Base-by-base conservation (phyloP, 1,140 invertebrate genomes). In the Coelopa frigida region DNA sequence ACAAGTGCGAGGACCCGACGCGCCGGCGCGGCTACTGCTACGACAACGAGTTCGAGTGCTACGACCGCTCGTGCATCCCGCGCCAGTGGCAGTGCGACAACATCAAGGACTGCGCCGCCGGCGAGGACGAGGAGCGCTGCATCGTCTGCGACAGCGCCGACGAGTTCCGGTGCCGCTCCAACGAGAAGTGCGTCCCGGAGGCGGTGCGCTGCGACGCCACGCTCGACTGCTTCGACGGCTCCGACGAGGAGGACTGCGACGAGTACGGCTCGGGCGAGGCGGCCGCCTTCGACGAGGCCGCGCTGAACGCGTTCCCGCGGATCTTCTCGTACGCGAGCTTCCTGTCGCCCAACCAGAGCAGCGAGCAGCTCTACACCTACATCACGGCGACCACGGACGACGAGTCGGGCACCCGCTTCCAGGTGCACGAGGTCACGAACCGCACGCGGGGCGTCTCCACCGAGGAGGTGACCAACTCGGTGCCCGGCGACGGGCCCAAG, bases 201-300 rank as follows among this genome's bases (percentile, higher is more conserved):
- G 73, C 76, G 18, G 87, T 80, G 75, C 70, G 82, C 5, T 94
- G 91, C 58, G 89, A 94, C 61, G 81, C 81, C 11, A 82, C 87
- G 61, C 71, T 76, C 6, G 89, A 94, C 63, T 94, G 90, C 66
- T 74, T 78, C 20, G 78, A 79, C 48, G 84, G 81, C 1, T 86
- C 87, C 51, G 89, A 93, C 64, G 89, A 94, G 61, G 68, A 72
- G 27, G 70, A 79, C 52, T 77, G 79, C 62, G 58, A 62, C 21
- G 59, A 61, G 0, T 58, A 56, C 17, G 58, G 55, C 5, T 58
- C 17, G 54, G 52, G 8, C 58, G 48, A 17, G 59, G 46, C n/a
- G 63, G 52, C 21, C 36, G 51, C 54, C 15, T 62, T 62, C 5
- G 57, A 67, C 39, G 59, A 59, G 45, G 51, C 53, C 1, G 59